Evolutionary conservation across 2,797 vertebrate species (phyloP).

Genomic region (Myripristis jacobus): DNA sequence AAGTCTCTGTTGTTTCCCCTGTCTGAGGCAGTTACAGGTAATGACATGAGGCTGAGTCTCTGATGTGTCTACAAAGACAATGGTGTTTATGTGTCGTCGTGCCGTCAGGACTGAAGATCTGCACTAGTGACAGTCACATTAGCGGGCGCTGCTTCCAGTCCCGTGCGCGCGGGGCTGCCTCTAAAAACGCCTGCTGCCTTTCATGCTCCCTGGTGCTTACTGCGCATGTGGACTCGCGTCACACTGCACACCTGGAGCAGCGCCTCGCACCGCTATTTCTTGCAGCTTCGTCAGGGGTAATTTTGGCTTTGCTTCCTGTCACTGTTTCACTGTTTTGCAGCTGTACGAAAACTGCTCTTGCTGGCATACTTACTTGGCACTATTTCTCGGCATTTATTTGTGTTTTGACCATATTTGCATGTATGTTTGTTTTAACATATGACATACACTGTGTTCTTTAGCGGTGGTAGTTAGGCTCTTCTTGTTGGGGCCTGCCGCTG

Average conservation of each 20-base stretch:
- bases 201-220: conserved; percentile 20
- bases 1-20: conserved; percentile 63
- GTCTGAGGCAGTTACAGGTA: conserved; percentile 33
- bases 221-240: background rate
- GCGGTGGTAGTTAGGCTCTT: conserved; percentile 9
- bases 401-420: conserved; percentile 10
- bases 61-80: conserved; percentile 40
- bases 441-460: conserved; percentile 10
- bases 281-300: conserved; percentile 34
- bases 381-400: conserved; percentile 22
- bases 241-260: conserved; percentile 3
- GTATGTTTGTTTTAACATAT: conserved; percentile 37
- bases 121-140: conserved; percentile 19
- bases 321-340: conserved; percentile 20
- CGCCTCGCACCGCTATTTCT: conserved; percentile 29
- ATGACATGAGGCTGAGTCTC: conserved; percentile 17
- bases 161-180: background rate
- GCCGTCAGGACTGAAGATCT: conserved; percentile 16
- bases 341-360: background rate
- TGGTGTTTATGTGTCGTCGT: conserved; percentile 17
- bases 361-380: conserved; percentile 23
- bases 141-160: conserved; percentile 23
- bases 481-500: conserved; percentile 16
- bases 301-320: background rate
- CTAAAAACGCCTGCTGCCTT: conserved; percentile 20